Base-by-base conservation (phyloP, 2,113 vertebrate genomes). In the Clarias gariepinus region DNA sequence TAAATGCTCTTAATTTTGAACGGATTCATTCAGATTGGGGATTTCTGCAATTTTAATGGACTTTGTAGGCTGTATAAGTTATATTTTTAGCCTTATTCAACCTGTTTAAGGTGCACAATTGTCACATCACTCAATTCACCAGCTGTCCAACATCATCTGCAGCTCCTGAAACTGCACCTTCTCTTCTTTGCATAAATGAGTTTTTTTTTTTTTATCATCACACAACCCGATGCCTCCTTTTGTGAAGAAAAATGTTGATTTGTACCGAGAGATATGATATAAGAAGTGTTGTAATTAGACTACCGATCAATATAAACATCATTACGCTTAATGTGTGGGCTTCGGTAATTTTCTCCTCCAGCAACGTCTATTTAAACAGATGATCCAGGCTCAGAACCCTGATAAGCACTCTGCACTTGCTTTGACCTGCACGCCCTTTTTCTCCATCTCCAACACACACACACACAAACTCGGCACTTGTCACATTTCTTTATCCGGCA, bases 401-500 rank as follows among this genome's bases (percentile, higher is more conserved):
- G 86, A 88, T 89, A 83, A 85, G 73, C 80, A 57, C 25, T 52
- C 36, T 33, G 73, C 84, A 88, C 84, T 81, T 83, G 84, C 6
- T 47, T 47, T 66, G 57, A 77, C 76, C 47, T 58, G 28, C 3
- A 25, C 15, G 53, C 41, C 18, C 55, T 13, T 64, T 71, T 64
- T 73, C 63, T n/a, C 80, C 30, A 61, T n/a, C 30, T 63, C 60
- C 76, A 64, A 28, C 58, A 55, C 60, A 68, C 60, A 33, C 61
- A 60, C 66, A 7, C 33, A 16, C 33, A 30, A 28, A 58, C 61
- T 69, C 83, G 16, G 23, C 53, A 77, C 88, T 89, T 84, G 88
- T 85, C 83, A 80, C 80, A 76, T 89, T 79, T 18, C 66, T 87
- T 88, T 86, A 83, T 86, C 84, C 89, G 84, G 55, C 84, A 81